Evolutionary conservation across 2,797 vertebrate species (phyloP), one percentile per base, ranked within the genome.

Genomic region (Poecilia gillii): DNA sequence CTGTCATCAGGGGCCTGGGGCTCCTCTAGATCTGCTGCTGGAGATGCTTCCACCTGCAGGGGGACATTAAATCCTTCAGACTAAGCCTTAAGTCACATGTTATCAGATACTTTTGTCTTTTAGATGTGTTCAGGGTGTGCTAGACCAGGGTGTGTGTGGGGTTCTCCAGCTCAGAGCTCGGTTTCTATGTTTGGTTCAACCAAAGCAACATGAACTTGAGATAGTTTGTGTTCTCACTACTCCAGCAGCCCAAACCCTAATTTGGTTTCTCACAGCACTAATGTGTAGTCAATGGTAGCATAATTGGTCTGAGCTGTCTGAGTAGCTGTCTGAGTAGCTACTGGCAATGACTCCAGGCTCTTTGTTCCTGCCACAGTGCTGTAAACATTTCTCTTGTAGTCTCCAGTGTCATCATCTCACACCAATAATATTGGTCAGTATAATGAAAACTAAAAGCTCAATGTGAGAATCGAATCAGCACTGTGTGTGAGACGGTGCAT

Each of bases 1-100:
- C 59, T 94, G 39, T 68, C 36, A 7, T 2, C 90, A 43, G 0
- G 91, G 83, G 77, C 83, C 0, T 0, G 84, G 31, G 74, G 78
- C 3, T 0, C 86, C 72, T 96, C 96, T 46, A 76, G 92, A 39
- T 46, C 3, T 82, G 87, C 2, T 25, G 75, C 82, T 39, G 72
- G 66, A 46, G 86, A 70, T 0, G 36, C 62, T 36, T 93, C 94
- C 7, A 77, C 77, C 95, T 91, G 82, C 43, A 75, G 28, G 43
- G 45, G 3, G 55, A 80, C 66, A 28, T n/a, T 1, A 0, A 51
- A 53, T 71, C 47, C 16, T 51, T 47, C 31, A 73, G 47, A 33
- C 46, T 28, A 72, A 47, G 31, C 16, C 5, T 2, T 2, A 25
- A 28, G 43, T 25, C 14, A 46, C 6, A n/a, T n/a, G 28, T 47